These are phyloP conservation scores for Drosophila navojoa DNA, from an alignment of 1,140 invertebrate genomes.

Conservation along the genomic window DNA sequence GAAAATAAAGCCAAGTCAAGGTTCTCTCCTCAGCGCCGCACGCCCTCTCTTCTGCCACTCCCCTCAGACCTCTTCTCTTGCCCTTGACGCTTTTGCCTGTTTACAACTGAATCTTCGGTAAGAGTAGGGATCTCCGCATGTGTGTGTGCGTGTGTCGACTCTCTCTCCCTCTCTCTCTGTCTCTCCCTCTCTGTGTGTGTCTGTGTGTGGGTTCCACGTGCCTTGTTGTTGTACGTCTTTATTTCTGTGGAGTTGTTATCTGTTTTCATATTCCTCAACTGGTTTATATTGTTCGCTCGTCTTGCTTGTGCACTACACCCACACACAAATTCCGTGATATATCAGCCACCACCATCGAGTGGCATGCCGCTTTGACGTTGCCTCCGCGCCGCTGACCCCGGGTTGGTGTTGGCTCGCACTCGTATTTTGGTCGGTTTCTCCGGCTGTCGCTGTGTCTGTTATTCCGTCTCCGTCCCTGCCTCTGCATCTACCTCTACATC, in stretches of 20 bases:
- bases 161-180: too few species aligned
- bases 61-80: background rate
- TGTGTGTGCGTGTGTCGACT: background rate
- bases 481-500: too few species aligned
- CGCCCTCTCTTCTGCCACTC: background rate
- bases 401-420: conserved; percentile 9
- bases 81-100: conserved; percentile 17
- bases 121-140: conserved; percentile 1
- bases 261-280: conserved; percentile 79
- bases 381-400: too few species aligned
- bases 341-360: conserved; percentile 70
- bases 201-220: conserved; percentile 45
- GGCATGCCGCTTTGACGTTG: conserved; percentile 49
- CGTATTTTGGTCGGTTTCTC: background rate
- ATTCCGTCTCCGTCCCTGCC: background rate
- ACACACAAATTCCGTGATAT: conserved; percentile 78
- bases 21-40: conserved; percentile 20
- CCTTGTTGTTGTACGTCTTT: conserved; percentile 71
- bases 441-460: background rate
- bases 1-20: conserved; percentile 74
- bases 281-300: conserved; percentile 66
- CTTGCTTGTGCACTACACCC: conserved; percentile 68
- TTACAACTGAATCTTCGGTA: conserved; percentile 24
- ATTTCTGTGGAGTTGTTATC: conserved; percentile 70
- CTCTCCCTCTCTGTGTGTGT: background rate